These are phyloP conservation scores for Edolisoma coerulescens DNA, from an alignment of 2,113 vertebrate species.

Conservation along the genomic window DNA sequence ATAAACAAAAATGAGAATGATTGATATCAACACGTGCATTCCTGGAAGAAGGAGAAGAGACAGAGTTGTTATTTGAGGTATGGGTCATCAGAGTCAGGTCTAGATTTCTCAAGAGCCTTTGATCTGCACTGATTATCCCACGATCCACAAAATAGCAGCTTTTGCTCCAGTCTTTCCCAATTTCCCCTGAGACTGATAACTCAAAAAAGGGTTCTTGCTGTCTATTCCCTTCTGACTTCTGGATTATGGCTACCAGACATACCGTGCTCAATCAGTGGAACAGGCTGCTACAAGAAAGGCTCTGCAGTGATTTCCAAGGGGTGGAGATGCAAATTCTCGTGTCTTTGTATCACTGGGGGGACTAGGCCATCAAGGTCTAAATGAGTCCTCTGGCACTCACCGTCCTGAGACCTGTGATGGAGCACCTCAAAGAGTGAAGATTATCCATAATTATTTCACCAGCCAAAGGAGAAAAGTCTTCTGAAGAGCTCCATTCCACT, in stretches of 20 bases:
- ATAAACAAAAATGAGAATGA: neutral
- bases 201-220: constrained; percentile 72
- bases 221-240: constrained; percentile 66
- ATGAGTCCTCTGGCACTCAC: constrained; percentile 70
- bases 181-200: constrained; percentile 71
- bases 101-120: constrained; percentile 66
- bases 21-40: neutral
- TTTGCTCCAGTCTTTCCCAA: constrained; percentile 60
- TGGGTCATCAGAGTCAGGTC: constrained; percentile 60
- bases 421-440: constrained; percentile 82
- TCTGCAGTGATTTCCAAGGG: neutral
- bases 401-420: constrained; percentile 83
- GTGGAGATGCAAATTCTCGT: neutral
- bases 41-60: neutral
- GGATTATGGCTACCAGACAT: constrained; percentile 73
- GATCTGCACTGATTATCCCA: constrained; percentile 65
- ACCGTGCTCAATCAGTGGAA: constrained; percentile 69
- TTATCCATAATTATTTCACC: constrained; percentile 88
- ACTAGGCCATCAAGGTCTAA: neutral
- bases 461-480: constrained; percentile 86
- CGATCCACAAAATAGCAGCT: constrained; percentile 64
- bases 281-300: constrained; percentile 62
- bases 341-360: neutral
- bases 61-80: constrained; percentile 60
- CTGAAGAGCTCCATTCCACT: constrained; percentile 93